These are phyloP conservation scores for Ctenodactylus gundi DNA, from an alignment of 2,113 vertebrate genomes.

Conservation along the genomic window DNA sequence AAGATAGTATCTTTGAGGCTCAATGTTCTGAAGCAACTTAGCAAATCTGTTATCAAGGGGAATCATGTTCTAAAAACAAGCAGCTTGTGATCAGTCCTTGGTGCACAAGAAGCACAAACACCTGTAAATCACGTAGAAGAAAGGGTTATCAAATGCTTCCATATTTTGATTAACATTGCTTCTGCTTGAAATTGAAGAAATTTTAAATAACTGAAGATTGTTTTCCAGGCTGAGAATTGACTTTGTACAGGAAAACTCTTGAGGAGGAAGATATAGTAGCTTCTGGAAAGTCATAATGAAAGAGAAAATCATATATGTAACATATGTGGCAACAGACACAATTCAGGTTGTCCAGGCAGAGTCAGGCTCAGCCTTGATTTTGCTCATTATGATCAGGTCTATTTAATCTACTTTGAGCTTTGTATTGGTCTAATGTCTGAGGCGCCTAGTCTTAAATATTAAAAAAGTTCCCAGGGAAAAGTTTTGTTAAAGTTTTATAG, in stretches of 20 bases:
- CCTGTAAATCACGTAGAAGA: background rate
- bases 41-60: background rate
- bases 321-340: no score
- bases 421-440: background rate
- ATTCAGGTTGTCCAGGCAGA: no score
- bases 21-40: background rate
- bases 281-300: background rate
- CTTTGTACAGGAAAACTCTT: background rate
- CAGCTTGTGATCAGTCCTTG: background rate
- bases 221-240: background rate
- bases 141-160: background rate
- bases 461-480: background rate
- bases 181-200: background rate
- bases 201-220: background rate
- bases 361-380: background rate
- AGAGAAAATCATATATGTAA: background rate
- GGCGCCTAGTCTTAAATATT: background rate
- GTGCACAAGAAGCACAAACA: background rate
- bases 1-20: background rate
- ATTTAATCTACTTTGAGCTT: background rate
- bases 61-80: background rate
- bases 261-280: background rate
- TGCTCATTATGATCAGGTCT: background rate
- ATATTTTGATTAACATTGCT: background rate
- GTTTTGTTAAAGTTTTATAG: constrained; percentile 33